Conservation (phyloP, 2,113 vertebrate genomes). For the Telmatochromis sp. region DNA sequence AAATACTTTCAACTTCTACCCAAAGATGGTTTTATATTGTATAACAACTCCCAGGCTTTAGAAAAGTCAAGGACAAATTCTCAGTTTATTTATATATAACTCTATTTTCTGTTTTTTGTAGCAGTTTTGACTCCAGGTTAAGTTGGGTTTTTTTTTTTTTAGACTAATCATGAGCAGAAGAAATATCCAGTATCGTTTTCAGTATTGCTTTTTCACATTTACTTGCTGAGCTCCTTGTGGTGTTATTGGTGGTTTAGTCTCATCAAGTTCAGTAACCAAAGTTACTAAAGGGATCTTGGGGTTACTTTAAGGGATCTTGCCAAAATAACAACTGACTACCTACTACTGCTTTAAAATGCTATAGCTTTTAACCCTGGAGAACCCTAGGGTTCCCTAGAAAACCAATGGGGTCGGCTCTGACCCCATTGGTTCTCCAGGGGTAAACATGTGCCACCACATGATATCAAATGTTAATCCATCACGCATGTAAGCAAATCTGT, state of each 20-base stretch:
- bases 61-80: not conserved
- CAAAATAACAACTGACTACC: conserved; percentile 51
- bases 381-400: too few relatives aligned
- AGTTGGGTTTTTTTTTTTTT: not conserved
- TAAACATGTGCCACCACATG: not conserved
- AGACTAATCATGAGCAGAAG: not conserved
- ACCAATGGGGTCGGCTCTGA: too few relatives aligned
- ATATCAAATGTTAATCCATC: conserved; percentile 1
- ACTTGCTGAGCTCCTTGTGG: conserved; percentile 7
- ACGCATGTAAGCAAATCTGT: not conserved
- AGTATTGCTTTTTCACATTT: not conserved
- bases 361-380: not conserved
- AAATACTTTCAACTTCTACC: not conserved
- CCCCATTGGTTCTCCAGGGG: too few relatives aligned
- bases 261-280: not conserved
- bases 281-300: not conserved
- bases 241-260: not conserved
- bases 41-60: not conserved
- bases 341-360: conserved; percentile 38
- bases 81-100: conserved; percentile 37
- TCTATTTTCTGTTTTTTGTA: conserved; percentile 1
- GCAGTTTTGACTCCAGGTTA: conserved; percentile 14
- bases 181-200: not conserved
- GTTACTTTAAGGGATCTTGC: conserved; percentile 3
- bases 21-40: conserved; percentile 20